Conservation (phyloP, 1,140 invertebrate species). For the Drosophila nebulosa region DNA sequence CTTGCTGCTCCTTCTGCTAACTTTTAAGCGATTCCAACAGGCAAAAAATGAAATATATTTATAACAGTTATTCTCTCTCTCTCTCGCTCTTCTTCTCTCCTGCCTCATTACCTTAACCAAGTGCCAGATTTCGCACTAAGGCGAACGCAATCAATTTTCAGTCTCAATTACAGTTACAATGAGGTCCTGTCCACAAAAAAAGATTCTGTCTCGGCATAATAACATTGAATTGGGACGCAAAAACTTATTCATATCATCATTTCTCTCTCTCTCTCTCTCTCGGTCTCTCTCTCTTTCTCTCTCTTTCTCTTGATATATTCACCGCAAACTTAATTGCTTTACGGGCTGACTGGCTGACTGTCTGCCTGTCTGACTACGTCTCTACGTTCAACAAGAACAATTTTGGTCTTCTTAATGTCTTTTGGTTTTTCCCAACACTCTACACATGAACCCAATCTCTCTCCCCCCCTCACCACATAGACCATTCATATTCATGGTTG, state of each 20-base stretch:
- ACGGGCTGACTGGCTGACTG: constrained; percentile 17
- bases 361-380: no score
- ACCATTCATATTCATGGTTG: background rate
- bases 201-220: background rate
- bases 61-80: background rate
- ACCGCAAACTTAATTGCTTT: constrained; percentile 72
- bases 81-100: background rate
- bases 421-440: background rate
- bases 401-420: constrained; percentile 56
- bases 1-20: background rate
- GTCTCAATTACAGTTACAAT: constrained; percentile 40
- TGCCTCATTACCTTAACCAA: constrained; percentile 38
- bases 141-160: constrained; percentile 29
- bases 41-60: background rate
- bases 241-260: background rate
- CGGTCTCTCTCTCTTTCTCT: background rate
- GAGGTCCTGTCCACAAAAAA: background rate
- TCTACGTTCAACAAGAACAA: constrained; percentile 14
- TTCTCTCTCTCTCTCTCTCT: background rate
- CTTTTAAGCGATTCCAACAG: background rate
- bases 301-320: constrained; percentile 16
- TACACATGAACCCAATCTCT: no score
- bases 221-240: constrained; percentile 27
- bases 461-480: no score
- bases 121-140: constrained; percentile 30